phyloP scores from a whole-genome alignment of 2,797 vertebrate genomes.

The Sylvia borin region DNA sequence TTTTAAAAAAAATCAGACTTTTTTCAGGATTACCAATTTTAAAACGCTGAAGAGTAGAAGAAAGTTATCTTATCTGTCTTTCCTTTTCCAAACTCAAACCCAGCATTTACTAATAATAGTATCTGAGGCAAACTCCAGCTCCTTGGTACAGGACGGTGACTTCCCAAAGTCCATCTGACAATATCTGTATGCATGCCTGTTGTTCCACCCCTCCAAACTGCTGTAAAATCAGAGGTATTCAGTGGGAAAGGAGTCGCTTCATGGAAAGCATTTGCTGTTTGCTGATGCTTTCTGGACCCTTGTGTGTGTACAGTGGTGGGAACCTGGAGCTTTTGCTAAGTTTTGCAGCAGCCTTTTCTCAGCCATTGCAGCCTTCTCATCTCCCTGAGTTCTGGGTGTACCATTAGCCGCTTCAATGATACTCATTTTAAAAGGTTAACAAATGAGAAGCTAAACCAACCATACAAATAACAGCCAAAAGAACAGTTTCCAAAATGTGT shows the following conservation, averaged over 20 bases:
- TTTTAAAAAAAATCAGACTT: neutral
- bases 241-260: neutral
- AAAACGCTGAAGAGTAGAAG: neutral
- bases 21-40: neutral
- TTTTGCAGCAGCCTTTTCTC: conserved; percentile 55
- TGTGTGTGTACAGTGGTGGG: conserved; percentile 1
- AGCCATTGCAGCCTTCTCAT: conserved; percentile 41
- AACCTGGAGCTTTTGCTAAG: conserved; percentile 40
- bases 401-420: conserved; percentile 71
- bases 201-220: conserved; percentile 26
- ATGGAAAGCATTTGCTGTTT: conserved; percentile 32
- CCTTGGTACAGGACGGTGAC: accelerated
- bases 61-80: neutral
- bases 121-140: neutral
- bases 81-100: neutral
- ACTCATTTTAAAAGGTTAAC: conserved; percentile 85
- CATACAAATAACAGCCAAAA: conserved; percentile 85
- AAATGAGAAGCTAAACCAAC: conserved; percentile 86
- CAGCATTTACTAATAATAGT: neutral
- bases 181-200: neutral
- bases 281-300: neutral
- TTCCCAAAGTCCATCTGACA: neutral
- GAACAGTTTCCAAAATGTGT: conserved; percentile 81
- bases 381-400: conserved; percentile 66
- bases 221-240: neutral